Conservation (phyloP, 1,140 invertebrate species). For the Philaenus spumarius region DNA sequence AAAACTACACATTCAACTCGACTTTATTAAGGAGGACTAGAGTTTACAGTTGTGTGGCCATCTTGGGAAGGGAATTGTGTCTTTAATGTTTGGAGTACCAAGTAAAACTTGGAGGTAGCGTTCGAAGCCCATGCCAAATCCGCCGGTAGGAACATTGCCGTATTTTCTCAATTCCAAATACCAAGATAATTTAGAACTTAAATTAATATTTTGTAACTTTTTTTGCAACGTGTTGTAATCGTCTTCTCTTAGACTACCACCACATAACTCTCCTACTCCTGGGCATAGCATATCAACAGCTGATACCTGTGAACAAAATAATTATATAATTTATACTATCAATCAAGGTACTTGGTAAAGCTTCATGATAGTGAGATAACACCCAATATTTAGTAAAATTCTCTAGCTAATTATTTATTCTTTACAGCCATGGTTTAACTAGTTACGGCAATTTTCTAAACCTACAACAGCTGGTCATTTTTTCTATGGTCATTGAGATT, state of each 20-base stretch:
- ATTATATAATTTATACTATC: too few relatives aligned
- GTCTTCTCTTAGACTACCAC: conserved; percentile 89
- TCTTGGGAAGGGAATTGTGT: conserved; percentile 90
- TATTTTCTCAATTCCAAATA: conserved; percentile 87
- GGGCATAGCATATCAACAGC: conserved; percentile 86
- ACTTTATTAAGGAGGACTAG: conserved; percentile 40
- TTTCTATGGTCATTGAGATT: too few relatives aligned
- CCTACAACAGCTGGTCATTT: too few relatives aligned
- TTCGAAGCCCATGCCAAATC: conserved; percentile 95
- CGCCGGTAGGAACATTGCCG: conserved; percentile 82
- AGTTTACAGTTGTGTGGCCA: conserved; percentile 83
- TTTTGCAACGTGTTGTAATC: conserved; percentile 55
- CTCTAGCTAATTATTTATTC: too few relatives aligned
- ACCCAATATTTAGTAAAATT: too few relatives aligned
- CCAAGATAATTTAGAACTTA: conserved; percentile 61
- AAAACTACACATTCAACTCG: background rate
- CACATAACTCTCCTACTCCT: conserved; percentile 84
- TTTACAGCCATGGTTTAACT: too few relatives aligned
- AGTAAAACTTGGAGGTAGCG: conserved; percentile 78
- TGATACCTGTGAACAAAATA: conserved; percentile 54
- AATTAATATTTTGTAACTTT: conserved; percentile 33
- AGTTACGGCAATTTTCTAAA: too few relatives aligned
- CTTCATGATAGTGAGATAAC: too few relatives aligned
- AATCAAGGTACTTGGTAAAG: too few relatives aligned
- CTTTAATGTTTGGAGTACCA: conserved; percentile 80